Percentiles rank a stretch among this genome's conserved stretches.
Evolutionary conservation across 2,888 invertebrate species (phyloP).

Genomic region (Ophion ellenae): DNA sequence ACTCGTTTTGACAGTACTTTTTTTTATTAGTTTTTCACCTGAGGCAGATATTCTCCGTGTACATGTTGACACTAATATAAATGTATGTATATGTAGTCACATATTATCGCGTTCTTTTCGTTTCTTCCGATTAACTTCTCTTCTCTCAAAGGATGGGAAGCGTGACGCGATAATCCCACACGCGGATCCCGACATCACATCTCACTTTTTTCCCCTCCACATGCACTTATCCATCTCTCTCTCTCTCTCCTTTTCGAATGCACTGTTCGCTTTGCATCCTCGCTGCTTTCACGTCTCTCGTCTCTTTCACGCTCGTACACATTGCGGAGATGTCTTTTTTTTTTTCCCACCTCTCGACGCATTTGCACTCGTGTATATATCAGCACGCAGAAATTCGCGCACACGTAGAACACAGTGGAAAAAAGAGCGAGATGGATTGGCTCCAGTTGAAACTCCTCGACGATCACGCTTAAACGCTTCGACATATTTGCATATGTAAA

Average conservation of each 20-base stretch:
- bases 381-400: background rate
- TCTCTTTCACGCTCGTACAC: constrained; percentile 16
- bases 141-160: constrained; percentile 22
- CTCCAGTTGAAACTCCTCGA: constrained; percentile 59
- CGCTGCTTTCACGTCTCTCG: constrained; percentile 20
- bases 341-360: constrained; percentile 18
- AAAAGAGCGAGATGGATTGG: constrained; percentile 58
- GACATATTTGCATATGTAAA: constrained; percentile 72
- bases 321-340: constrained; percentile 13
- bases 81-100: constrained; percentile 3
- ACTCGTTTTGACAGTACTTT: too few relatives aligned
- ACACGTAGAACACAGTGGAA: constrained; percentile 27
- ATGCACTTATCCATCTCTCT: background rate
- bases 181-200: constrained; percentile 41
- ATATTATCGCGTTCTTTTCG: constrained; percentile 49
- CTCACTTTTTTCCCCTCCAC: background rate
- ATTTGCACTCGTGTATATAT: constrained; percentile 29
- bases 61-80: constrained; percentile 11
- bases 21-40: too few relatives aligned
- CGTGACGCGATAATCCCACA: constrained; percentile 56
- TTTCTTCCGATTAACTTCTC: constrained; percentile 59
- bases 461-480: constrained; percentile 67
- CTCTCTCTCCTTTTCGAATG: background rate
- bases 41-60: too few relatives aligned
- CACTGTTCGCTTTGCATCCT: constrained; percentile 15